Evolutionary conservation across 2,797 vertebrate species (phyloP).

Genomic region (Lepilemur septentrionalis): DNA sequence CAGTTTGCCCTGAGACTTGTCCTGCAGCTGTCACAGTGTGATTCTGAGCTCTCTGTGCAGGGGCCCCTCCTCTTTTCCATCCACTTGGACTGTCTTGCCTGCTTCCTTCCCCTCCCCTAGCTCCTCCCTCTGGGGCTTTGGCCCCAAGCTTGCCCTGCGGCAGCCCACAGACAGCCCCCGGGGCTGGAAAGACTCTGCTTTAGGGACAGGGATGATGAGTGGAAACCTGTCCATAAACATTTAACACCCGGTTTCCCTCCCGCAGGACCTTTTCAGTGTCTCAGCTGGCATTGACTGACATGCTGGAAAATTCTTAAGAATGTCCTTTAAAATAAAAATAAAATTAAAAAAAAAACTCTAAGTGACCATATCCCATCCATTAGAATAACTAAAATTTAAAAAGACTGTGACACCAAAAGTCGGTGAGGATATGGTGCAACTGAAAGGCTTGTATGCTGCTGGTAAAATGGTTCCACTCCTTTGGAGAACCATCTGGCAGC

Average conservation of each 20-base stretch:
- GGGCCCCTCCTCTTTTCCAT: background rate
- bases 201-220: background rate
- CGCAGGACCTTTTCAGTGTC: background rate
- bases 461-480: background rate
- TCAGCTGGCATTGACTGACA: background rate
- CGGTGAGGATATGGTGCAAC: background rate
- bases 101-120: background rate
- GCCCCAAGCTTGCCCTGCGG: background rate
- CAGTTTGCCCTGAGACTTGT: background rate
- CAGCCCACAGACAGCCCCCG: background rate
- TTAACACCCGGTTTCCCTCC: background rate
- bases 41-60: background rate
- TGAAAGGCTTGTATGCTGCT: background rate
- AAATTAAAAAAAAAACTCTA: background rate
- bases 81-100: background rate
- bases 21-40: background rate
- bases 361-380: background rate
- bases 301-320: constrained; percentile 14
- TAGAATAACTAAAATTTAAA: constrained; percentile 1
- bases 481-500: background rate
- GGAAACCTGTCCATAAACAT: constrained; percentile 39
- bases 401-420: background rate
- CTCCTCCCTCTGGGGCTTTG: background rate
- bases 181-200: constrained; percentile 13
- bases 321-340: background rate